phyloP scores from a whole-genome alignment of 2,113 vertebrate genomes.

The Pseudopodoces humilis region DNA sequence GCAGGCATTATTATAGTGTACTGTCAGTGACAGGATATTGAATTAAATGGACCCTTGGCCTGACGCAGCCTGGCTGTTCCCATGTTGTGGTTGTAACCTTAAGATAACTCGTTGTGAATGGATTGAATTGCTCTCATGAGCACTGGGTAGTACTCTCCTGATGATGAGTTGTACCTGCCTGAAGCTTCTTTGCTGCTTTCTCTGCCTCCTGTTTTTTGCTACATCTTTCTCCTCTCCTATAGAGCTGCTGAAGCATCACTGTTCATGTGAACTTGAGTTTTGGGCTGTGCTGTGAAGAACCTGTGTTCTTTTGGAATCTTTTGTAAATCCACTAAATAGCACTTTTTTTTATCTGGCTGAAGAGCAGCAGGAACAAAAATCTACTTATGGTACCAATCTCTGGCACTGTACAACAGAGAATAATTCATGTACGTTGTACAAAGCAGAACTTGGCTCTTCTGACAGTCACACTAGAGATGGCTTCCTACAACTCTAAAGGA shows the following conservation, averaged over 20 bases:
- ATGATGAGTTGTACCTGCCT: background rate
- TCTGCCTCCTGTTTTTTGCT: background rate
- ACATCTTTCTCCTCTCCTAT: background rate
- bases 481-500: background rate
- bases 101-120: background rate
- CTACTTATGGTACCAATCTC: background rate
- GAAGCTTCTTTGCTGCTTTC: background rate
- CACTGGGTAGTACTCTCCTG: background rate
- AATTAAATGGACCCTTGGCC: background rate
- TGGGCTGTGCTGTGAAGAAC: rapidly evolving
- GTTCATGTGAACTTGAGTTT: background rate
- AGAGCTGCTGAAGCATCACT: background rate
- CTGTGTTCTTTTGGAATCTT: background rate
- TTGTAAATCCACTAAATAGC: background rate
- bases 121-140: background rate
- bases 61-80: background rate
- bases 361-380: background rate
- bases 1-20: rapidly evolving
- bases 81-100: background rate
- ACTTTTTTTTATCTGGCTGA: background rate
- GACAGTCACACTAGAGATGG: background rate
- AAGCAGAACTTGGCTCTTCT: background rate
- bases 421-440: background rate
- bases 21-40: background rate
- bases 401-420: background rate